Base-by-base conservation (phyloP, 2,888 invertebrate species). In the Thalpophila matura region DNA sequence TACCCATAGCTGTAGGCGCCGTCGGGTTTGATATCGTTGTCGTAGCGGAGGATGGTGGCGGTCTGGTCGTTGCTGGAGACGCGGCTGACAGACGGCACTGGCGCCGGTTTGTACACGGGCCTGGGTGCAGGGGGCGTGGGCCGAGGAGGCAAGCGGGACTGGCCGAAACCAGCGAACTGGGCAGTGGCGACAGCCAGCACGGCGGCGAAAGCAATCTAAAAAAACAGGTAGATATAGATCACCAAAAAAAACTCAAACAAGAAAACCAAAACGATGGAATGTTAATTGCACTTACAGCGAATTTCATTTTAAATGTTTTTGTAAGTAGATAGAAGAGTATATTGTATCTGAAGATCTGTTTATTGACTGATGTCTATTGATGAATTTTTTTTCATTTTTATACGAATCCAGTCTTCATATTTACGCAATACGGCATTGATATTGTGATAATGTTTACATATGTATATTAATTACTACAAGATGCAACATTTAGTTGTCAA, bases 1-100 rank as follows among this genome's bases (percentile, higher is more conserved):
- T 86, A 96, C 96, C 81, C 84, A 81, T 95, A 95, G 70, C 76
- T 86, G 86, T 91, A 96, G 62, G 88, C 89, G 60, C 96, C 96
- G 67, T 96, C 95, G 18, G 93, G 92, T 33, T 81, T 82, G 29
- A 89, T 80, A 10, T 94, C 93, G 53, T 89, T 91, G 24, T 91
- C 90, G 70, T 88, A 91, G 27, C 87, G 87, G 7, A 95, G 54
- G 42, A 91, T 89, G 26, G 81, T 80, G 60, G 94, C 91, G 24
- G 76, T 61, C 54, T 82, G 83, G 51, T 92, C 93, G 20, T 70
- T 79, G 62, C 45, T 76, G 18, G 72, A 31, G 6, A 66, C 78
- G 10, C 80, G 77, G 49, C 66, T 59, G 10, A 35, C 58, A 22
- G 26, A n/a, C n/a, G n/a, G n/a, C n/a, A n/a, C n/a, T n/a, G n/a